Conservation (phyloP, 2,888 invertebrate species). For the Tineola bisselliella region DNA sequence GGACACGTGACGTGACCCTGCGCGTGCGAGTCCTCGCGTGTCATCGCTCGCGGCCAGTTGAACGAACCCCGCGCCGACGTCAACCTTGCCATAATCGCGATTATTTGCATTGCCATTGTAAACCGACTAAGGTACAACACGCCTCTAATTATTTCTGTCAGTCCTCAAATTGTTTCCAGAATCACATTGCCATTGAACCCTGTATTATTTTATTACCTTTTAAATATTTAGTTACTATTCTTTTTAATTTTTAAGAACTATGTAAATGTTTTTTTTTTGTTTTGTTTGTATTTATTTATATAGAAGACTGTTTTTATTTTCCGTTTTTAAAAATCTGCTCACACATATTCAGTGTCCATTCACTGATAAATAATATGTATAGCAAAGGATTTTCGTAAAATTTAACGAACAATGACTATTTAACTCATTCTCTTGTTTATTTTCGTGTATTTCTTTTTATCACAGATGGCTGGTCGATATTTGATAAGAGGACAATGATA, state of each 20-base stretch:
- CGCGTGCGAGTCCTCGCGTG: conserved; percentile 45
- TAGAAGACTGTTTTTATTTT: too few species aligned
- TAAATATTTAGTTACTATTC: too few species aligned
- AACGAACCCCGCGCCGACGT: conserved; percentile 64
- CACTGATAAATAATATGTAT: too few species aligned
- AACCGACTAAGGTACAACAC: conserved; percentile 19
- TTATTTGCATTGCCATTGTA: conserved; percentile 65
- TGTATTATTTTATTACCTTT: not conserved
- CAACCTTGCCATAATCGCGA: conserved; percentile 67
- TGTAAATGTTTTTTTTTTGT: too few species aligned
- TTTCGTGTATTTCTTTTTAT: not conserved
- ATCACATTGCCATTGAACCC: conserved; percentile 6
- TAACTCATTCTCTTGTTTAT: not conserved
- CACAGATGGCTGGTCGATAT: conserved; percentile 2
- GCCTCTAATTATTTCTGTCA: conserved; percentile 13
- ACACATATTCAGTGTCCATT: too few species aligned
- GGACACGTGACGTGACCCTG: conserved; percentile 36
- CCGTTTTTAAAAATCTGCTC: too few species aligned
- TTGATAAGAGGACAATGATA: conserved; percentile 12
- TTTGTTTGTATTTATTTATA: too few species aligned
- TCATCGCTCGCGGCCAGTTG: conserved; percentile 67
- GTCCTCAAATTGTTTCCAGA: conserved; percentile 11
- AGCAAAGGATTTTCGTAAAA: not conserved
- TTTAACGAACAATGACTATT: not conserved
- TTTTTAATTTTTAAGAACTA: too few species aligned